Percentiles rank a stretch among this genome's conserved stretches.
These are phyloP conservation scores for Solen grandis DNA, from an alignment of 1,140 invertebrate species.

Conservation along the genomic window DNA sequence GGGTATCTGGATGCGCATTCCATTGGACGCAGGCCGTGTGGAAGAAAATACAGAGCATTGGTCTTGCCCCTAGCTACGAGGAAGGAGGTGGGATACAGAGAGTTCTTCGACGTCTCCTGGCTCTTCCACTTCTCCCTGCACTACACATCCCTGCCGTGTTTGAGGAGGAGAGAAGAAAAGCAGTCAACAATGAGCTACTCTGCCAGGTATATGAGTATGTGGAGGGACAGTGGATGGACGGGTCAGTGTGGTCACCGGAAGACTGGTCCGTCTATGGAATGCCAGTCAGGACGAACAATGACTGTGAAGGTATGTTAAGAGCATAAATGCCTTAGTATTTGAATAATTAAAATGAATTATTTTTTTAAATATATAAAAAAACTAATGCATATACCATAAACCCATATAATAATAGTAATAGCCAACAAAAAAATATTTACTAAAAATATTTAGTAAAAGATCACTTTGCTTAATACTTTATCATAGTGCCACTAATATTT, in stretches of 20 bases:
- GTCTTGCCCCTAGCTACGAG: not conserved
- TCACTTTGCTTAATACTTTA: too few relatives aligned
- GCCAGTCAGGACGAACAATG: not conserved
- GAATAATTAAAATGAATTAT: too few relatives aligned
- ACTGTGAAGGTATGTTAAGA: not conserved
- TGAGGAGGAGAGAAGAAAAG: not conserved
- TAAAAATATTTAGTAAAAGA: too few relatives aligned
- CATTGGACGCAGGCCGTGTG: conserved; percentile 56
- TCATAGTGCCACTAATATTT: too few relatives aligned
- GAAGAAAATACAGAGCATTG: conserved; percentile 54
- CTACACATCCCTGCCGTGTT: not conserved
- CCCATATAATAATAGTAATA: too few relatives aligned
- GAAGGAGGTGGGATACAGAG: not conserved
- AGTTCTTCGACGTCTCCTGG: not conserved
- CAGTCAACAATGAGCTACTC: not conserved
- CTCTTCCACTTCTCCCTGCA: conserved; percentile 8
- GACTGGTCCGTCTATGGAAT: not conserved
- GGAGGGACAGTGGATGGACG: not conserved
- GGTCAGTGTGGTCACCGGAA: not conserved
- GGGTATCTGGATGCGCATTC: conserved; percentile 55
- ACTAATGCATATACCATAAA: too few relatives aligned
- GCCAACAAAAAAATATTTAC: too few relatives aligned
- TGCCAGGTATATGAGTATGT: not conserved
- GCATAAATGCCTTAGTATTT: too few relatives aligned
- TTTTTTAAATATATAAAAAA: too few relatives aligned